Base-by-base conservation (phyloP, 2,888 invertebrate species). In the Nebria salina region DNA sequence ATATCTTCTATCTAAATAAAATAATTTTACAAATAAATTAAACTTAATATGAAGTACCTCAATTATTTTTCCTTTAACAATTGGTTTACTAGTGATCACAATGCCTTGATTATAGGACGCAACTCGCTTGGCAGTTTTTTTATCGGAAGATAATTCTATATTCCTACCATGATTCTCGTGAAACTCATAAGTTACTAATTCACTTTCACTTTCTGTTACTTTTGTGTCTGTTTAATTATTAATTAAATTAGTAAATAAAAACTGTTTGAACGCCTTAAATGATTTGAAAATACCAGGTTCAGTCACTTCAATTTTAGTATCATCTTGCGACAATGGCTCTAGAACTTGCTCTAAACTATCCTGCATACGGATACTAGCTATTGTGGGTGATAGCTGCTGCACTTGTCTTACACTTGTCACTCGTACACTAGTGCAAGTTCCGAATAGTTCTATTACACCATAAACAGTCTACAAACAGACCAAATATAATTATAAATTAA, bases 51-150 rank as follows among this genome's bases (percentile, higher is more conserved):
- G 25, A 70, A n/a, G 25, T 26, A 94, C 94, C 90, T 94, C 93
- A 86, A 95, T 94, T 84, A 93, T 90, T 83, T 93, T 92, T 20
- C 94, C 94, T 83, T 92, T 91, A 42, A 91, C 90, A 15, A 95
- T 87, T 0, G 94, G 93, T 84, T 93, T 93, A 82, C 76, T 80
- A 76, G 78, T 76, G 68, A 95, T 91, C 0, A 95, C 94, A 9
- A 96, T 89, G 6, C 94, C 97, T 86, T 97, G 95, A 88, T 97
- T 95, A 87, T 96, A 97, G 41, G 97, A 95, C 64, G 94, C 93
- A 1, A 93, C 93, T 76, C 98, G 91, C 85, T 92, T 90, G 0
- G 97, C 97, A 25, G 91, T 89, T 83, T 92, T 92, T 75, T 91
- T 92, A 85, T 93, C 93, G 2, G 90, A 90, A 13, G 92, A 87